Evolutionary conservation across 2,888 invertebrate genomes (phyloP), one percentile per base, ranked within the genome.

Genomic region (Lasioglossum villosulum): DNA sequence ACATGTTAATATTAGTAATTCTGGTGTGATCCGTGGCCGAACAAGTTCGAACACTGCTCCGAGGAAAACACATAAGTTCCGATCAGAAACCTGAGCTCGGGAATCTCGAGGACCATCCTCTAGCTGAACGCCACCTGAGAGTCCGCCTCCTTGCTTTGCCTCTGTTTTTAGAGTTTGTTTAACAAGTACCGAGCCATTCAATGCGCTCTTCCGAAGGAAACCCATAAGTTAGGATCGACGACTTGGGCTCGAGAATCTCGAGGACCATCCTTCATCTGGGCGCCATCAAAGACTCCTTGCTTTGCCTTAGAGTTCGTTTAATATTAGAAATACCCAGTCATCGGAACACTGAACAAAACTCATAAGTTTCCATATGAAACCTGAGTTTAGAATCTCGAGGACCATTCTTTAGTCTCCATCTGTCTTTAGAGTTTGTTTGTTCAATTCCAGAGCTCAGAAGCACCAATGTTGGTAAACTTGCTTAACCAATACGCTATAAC

Each of bases 1-100:
- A 95, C 94, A 92, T 88, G 89, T 92, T 92, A 90, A 91, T 92
- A 86, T 92, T 94, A 94, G 93, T 93, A 88, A 88, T 89, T 86
- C 88, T 92, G 92, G 91, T 92, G 93, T 93, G 86, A 92, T 93
- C 92, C 92, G 89, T 93, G 93, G 90, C 75, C 63, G 16, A 16
- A 30, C 16, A 12, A n/a, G 16, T n/a, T 14, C 27, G 59, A 27
- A 59, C 27, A 27, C 59, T 59, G 59, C 59, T 27, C 5, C 1
- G 14, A 59, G 14, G n/a, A 10, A n/a, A 52, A 52, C 10, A 3
- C 52, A 10, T 10, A 23, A n/a, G 14, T 59, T 59, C 12, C 59
- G 5, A 59, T 12, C 27, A 16, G 5, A 27, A 59, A 59, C 4
- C 30, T 30, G 63, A 66, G 5, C 16, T 66, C 4, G 37, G 12